Conservation (phyloP, 2,113 vertebrate genomes). For the Oryzias melastigma region DNA sequence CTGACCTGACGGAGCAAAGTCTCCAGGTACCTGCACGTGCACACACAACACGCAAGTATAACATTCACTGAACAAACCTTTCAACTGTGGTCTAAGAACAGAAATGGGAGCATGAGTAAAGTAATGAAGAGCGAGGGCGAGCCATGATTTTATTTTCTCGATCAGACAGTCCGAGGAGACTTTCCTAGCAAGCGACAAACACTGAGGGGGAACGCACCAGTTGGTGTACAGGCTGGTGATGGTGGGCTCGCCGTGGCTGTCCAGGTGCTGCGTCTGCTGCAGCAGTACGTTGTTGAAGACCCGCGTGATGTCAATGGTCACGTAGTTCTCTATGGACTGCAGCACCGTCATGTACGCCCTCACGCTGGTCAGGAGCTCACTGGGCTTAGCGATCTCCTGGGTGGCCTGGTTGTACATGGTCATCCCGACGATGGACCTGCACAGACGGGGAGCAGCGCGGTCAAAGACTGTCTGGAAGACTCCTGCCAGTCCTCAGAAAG, state of each 20-base stretch:
- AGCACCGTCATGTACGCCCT: slow-evolving; percentile 98
- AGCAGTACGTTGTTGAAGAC: slow-evolving; percentile 99
- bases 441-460: too few species aligned
- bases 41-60: too few species aligned
- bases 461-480: not conserved
- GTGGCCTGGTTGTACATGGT: slow-evolving; percentile 99
- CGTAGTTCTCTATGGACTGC: slow-evolving; percentile 98
- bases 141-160: too few species aligned
- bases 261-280: slow-evolving; percentile 98
- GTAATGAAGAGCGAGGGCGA: too few species aligned
- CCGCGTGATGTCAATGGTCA: slow-evolving; percentile 97
- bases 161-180: too few species aligned
- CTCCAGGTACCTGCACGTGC: slow-evolving; percentile 90
- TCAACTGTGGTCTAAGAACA: too few species aligned
- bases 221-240: slow-evolving; percentile 99
- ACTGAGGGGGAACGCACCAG: slow-evolving; percentile 75
- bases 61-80: too few species aligned
- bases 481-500: too few species aligned
- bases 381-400: slow-evolving; percentile 98
- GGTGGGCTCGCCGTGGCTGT: slow-evolving; percentile 97
- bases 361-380: slow-evolving; percentile 95
- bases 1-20: slow-evolving; percentile 97
- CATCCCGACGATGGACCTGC: slow-evolving; percentile 98
- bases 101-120: too few species aligned
- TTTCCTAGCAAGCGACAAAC: too few species aligned